Evolutionary conservation across 2,888 invertebrate genomes (phyloP).

Genomic region (Plebejus anna): DNA sequence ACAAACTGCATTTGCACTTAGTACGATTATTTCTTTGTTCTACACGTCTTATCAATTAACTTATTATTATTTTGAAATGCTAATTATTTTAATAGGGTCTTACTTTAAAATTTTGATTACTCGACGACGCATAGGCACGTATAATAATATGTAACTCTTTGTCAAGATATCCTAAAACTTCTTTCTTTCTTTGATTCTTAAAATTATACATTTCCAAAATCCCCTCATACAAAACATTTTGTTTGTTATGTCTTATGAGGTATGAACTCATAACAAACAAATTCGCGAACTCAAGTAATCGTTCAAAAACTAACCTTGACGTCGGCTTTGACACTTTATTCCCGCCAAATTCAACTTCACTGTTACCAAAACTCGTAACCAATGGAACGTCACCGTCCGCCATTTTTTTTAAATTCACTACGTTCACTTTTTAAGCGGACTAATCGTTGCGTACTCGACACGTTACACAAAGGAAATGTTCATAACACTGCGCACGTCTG

Average conservation of each 20-base stretch:
- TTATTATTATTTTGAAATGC: neutral
- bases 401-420: constrained; percentile 47
- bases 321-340: constrained; percentile 63
- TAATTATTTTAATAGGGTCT: neutral
- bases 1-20: neutral
- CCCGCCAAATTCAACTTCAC: constrained; percentile 69
- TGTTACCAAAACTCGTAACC: constrained; percentile 67
- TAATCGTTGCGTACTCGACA: constrained; percentile 32
- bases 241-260: neutral
- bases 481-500: constrained; percentile 43
- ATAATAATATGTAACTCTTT: neutral
- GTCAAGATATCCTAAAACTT: neutral
- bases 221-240: neutral
- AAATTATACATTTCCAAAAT: neutral
- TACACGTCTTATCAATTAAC: neutral
- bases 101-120: neutral
- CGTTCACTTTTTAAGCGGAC: constrained; percentile 34
- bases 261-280: neutral
- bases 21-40: neutral
- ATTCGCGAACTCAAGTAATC: neutral
- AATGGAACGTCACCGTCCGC: constrained; percentile 73
- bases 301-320: constrained; percentile 62
- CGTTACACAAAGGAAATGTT: constrained; percentile 31
- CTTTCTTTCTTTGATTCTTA: too few relatives aligned
- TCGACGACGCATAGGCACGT: neutral